Percentiles rank a stretch among this genome's conserved stretches.
phyloP scores from a whole-genome alignment of 2,888 invertebrate genomes.

The Eilema depressum region DNA sequence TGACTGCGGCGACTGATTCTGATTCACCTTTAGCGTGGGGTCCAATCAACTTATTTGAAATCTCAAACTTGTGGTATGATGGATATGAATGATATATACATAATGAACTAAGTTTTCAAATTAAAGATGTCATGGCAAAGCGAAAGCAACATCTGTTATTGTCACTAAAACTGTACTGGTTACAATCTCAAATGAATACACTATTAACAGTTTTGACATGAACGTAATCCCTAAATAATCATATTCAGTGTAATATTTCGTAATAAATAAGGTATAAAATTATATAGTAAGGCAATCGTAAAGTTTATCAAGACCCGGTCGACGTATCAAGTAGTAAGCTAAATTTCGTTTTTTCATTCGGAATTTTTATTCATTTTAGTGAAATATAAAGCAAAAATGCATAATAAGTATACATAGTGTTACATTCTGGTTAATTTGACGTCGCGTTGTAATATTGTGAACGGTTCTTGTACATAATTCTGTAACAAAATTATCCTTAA shows the following conservation, averaged over 20 bases:
- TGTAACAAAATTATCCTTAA: slow-evolving; percentile 62
- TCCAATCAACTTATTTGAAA: no score
- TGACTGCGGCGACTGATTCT: no score
- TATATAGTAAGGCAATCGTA: slow-evolving; percentile 37
- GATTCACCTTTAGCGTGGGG: no score
- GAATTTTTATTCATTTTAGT: slow-evolving; percentile 67
- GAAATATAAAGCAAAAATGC: slow-evolving; percentile 71
- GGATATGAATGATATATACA: no score
- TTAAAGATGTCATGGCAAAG: neutral
- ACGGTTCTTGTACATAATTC: slow-evolving; percentile 61
- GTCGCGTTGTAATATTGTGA: slow-evolving; percentile 61
- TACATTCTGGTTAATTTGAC: slow-evolving; percentile 60
- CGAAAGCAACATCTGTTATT: neutral
- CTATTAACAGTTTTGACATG: slow-evolving; percentile 40
- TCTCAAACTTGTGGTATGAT: no score
- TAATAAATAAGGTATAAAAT: slow-evolving; percentile 34
- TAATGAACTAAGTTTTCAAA: neutral
- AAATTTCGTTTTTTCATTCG: slow-evolving; percentile 70
- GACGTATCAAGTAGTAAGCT: slow-evolving; percentile 68
- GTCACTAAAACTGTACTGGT: neutral
- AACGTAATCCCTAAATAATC: slow-evolving; percentile 46
- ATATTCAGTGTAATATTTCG: slow-evolving; percentile 43
- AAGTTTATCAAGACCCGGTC: slow-evolving; percentile 64
- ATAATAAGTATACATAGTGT: slow-evolving; percentile 68
- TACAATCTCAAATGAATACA: neutral